phyloP scores from a whole-genome alignment of 2,797 vertebrate genomes.

The Melanotaenia maccullochi region DNA sequence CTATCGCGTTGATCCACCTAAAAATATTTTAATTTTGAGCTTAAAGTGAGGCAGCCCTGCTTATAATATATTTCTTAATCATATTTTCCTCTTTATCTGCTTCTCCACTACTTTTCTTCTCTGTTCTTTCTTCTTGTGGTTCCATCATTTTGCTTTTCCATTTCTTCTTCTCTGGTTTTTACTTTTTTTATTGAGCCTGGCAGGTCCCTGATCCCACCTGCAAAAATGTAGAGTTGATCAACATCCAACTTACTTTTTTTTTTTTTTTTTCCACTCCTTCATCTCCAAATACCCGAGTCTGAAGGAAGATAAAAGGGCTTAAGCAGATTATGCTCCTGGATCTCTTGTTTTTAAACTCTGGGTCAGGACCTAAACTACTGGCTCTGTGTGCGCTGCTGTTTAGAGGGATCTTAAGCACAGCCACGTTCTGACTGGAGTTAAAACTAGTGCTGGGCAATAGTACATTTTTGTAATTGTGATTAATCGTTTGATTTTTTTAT shows the following conservation, averaged over 20 bases:
- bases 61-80: constrained; percentile 22
- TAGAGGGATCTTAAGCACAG: neutral
- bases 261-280: constrained; percentile 1
- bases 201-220: constrained; percentile 46
- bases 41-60: neutral
- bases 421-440: neutral
- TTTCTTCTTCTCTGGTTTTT: constrained; percentile 14
- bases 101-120: constrained; percentile 2
- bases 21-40: neutral
- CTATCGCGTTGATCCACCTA: neutral
- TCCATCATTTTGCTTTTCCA: neutral
- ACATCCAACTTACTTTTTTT: constrained; percentile 37
- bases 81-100: constrained; percentile 1
- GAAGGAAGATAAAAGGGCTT: constrained; percentile 48
- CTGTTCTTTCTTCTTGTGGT: neutral
- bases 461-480: no score
- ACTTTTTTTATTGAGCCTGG: constrained; percentile 19
- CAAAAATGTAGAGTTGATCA: constrained; percentile 56
- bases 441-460: no score
- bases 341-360: constrained; percentile 40
- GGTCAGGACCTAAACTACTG: constrained; percentile 33
- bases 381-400: constrained; percentile 25
- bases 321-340: constrained; percentile 43
- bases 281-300: constrained; percentile 54
- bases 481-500: no score